Base-by-base conservation (phyloP, 2,888 invertebrate species). In the Perizoma affinitatum region DNA sequence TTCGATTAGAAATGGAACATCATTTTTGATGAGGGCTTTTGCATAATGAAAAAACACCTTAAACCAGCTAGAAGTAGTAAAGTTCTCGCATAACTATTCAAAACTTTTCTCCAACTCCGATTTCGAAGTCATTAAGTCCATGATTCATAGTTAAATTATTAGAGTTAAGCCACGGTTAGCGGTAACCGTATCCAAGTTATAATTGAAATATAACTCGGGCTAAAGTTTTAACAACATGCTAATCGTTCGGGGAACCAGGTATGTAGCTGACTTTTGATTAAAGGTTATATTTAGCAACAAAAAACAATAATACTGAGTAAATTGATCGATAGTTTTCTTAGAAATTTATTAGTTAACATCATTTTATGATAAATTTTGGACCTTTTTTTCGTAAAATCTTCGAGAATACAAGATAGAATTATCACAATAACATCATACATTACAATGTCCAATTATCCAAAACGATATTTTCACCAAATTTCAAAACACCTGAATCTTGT, bases 201-300 rank as follows among this genome's bases (percentile, higher is more conserved):
- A 76, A 80, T 80, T 78, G 72, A 78, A 78, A 75, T 71, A 70
- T 74, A 70, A 75, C 72, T 68, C 66, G 62, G 56, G 65, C 58
- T 59, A 42, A 71, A 67, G 61, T 66, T 67, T 57, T 60, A 69
- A 68, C 62, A 71, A 68, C 62, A 66, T 66, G 70, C 58, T 65
- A 69, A 68, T 67, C 62, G 65, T 56, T 68, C 61, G 40, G 52
- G 64, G 22, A 63, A 52, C 49, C 42, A 50, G 49, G 58, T 45
- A 61, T 58, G 65, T 61, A 64, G 22, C 1, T 22, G 22, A 69
- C 69, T 68, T 68, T 66, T 61, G 66, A 65, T 67, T 67, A 62
- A 57, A 58, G 51, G 22, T 22, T 22, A 22, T 48, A 22, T 61
- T 52, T 54, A 66, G 65, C 65, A 66, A 68, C 66, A n/a, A n/a